Evolutionary conservation across 2,888 invertebrate species (phyloP), one percentile per base, ranked within the genome.

Genomic region (Galerucella pusilla): DNA sequence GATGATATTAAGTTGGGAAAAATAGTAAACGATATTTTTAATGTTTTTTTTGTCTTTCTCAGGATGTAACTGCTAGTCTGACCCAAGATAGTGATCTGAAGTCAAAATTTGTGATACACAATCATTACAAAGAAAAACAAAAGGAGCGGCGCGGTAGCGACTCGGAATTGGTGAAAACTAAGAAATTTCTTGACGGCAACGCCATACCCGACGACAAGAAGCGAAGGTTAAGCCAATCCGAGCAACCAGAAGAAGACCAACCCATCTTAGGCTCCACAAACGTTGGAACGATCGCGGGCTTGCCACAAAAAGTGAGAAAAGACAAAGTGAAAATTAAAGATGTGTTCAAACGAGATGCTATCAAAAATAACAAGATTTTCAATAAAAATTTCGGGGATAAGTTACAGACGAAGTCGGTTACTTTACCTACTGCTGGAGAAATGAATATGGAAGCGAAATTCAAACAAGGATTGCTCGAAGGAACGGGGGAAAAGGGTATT

Each of bases 161-260:
- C 78, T 88, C 90, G 45, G 90, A 90, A 68, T 78, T 88, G 65
- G 83, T 84, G 16, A 81, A 85, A 68, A 78, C 75, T 45, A 87
- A 86, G 80, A 84, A 85, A 74, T 85, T 86, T 76, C 71, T 81
- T 9, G 90, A 90, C 77, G 93, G 93, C 57, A 92, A 92, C 79
- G 93, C 92, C 59, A 89, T 92, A 76, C 87, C 91, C 70, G 90
- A 90, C 28, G 93, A 93, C 80, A 93, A 93, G 87, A 91, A 91
- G 85, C 88, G 93, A 85, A 90, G 93, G 81, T 88, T 91, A 81
- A 90, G 90, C 86, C 91, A 91, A 85, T 89, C 89, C 83, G 87
- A 87, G 68, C 80, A 83, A 16, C 75, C 73, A 4, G 76, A 79
- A 14, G 84, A 82, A 64, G 79, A 80, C 11, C 89, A 84, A 28